These are phyloP conservation scores for Anoplophora glabripennis DNA, from an alignment of 1,140 invertebrate species.

Conservation along the genomic window DNA sequence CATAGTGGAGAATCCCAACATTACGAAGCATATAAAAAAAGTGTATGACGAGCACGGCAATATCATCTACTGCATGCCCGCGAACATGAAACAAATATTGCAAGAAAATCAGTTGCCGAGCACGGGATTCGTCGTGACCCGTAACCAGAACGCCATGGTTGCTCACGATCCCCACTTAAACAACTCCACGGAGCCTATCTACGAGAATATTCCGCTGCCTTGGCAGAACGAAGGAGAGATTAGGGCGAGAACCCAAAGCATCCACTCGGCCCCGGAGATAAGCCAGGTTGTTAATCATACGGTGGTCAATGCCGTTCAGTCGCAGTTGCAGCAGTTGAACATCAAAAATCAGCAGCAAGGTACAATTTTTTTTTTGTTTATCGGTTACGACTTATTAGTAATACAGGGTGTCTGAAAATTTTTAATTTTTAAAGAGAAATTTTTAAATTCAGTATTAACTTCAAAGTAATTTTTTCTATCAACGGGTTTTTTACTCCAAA, in stretches of 20 bases:
- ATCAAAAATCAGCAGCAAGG: constrained; percentile 17
- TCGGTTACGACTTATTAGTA: no score
- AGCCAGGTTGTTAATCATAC: constrained; percentile 40
- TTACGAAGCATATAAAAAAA: constrained; percentile 59
- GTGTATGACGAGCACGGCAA: constrained; percentile 59
- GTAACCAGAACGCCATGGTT: constrained; percentile 48
- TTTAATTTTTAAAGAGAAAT: no score
- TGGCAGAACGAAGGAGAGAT: constrained; percentile 56
- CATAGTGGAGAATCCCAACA: constrained; percentile 49
- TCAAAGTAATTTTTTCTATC: no score
- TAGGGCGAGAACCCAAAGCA: constrained; percentile 62
- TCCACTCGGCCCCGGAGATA: constrained; percentile 64
- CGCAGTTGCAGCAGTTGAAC: constrained; percentile 30
- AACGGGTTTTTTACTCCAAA: no score
- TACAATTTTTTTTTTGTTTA: no score
- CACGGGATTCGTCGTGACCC: constrained; percentile 52
- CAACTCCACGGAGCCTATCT: constrained; percentile 67
- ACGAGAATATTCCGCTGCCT: constrained; percentile 71
- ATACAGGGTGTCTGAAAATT: no score
- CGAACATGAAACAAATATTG: constrained; percentile 50
- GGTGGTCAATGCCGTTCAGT: constrained; percentile 39
- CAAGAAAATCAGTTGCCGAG: constrained; percentile 50
- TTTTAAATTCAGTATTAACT: no score
- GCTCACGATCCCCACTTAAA: constrained; percentile 40
- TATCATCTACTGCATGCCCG: constrained; percentile 59